A percentile compares a stretch with the other conserved stretches of the same genome.
These are phyloP conservation scores for Orthosia incerta DNA, from an alignment of 2,888 invertebrate genomes.

Conservation along the genomic window DNA sequence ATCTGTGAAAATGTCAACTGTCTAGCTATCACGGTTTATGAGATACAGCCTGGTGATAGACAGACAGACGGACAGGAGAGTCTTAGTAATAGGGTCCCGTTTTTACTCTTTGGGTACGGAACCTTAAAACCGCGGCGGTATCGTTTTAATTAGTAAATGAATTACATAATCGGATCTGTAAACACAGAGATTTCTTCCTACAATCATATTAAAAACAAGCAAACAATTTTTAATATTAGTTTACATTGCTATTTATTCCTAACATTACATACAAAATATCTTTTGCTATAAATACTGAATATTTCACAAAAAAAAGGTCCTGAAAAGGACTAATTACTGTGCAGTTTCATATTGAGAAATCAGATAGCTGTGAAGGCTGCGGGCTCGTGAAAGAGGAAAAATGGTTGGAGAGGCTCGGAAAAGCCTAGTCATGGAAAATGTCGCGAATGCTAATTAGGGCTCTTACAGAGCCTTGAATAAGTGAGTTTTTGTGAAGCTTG, in stretches of 20 bases:
- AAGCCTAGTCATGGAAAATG: slow-evolving; percentile 18
- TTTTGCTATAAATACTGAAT: neutral
- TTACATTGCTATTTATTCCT: neutral
- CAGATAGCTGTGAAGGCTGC: slow-evolving; percentile 29
- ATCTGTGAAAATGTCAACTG: too few relatives aligned
- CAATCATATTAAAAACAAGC: too few relatives aligned
- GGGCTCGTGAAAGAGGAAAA: slow-evolving; percentile 26
- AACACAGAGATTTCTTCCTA: too few relatives aligned
- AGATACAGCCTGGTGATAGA: too few relatives aligned
- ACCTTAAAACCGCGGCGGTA: too few relatives aligned
- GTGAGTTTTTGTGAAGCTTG: slow-evolving; percentile 4
- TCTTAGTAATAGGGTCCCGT: too few relatives aligned
- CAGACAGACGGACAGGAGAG: too few relatives aligned
- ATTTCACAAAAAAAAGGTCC: neutral
- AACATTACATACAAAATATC: neutral
- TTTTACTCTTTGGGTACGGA: too few relatives aligned
- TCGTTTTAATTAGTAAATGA: too few relatives aligned
- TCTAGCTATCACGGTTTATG: too few relatives aligned
- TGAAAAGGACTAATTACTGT: slow-evolving; percentile 49
- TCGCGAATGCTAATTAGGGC: slow-evolving; percentile 48
- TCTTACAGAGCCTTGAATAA: slow-evolving; percentile 8
- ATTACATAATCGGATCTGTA: too few relatives aligned
- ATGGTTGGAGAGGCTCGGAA: neutral
- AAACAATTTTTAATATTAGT: too few relatives aligned
- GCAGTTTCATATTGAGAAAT: slow-evolving; percentile 37